These are phyloP conservation scores for Chrysina gloriosa DNA, from an alignment of 2,888 invertebrate genomes.

Conservation along the genomic window DNA sequence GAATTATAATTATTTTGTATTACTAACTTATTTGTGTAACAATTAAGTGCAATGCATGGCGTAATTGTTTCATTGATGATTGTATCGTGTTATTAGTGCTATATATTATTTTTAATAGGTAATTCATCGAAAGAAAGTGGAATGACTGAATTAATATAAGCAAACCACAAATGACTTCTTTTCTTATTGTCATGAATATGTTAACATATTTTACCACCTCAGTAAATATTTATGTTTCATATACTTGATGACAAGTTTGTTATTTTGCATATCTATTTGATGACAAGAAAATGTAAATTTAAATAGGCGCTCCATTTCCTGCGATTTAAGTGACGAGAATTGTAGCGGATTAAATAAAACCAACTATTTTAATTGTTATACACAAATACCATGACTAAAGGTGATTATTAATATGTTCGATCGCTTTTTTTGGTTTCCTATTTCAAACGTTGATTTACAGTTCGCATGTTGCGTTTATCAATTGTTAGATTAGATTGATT, in stretches of 20 bases:
- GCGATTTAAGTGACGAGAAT: background rate
- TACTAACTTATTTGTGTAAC: too few relatives aligned
- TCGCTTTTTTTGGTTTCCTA: too few relatives aligned
- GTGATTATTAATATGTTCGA: too few relatives aligned
- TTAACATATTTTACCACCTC: background rate
- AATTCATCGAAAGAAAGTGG: background rate
- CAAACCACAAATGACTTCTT: background rate
- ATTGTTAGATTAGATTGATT: too few relatives aligned
- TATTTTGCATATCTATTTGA: background rate
- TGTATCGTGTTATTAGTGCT: background rate
- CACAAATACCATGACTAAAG: too few relatives aligned
- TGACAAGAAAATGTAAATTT: background rate
- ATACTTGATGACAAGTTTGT: background rate
- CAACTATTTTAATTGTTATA: too few relatives aligned
- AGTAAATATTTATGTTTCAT: background rate
- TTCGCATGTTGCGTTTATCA: too few relatives aligned
- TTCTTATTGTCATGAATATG: background rate
- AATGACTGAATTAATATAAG: background rate
- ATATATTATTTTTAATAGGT: background rate
- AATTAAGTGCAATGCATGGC: too few relatives aligned
- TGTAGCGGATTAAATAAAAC: background rate
- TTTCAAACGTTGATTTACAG: too few relatives aligned
- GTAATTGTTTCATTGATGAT: too few relatives aligned
- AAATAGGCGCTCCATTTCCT: background rate
- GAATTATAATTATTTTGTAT: too few relatives aligned